Evolutionary conservation across 2,888 invertebrate genomes (phyloP).

Genomic region (Diarsia rubi): DNA sequence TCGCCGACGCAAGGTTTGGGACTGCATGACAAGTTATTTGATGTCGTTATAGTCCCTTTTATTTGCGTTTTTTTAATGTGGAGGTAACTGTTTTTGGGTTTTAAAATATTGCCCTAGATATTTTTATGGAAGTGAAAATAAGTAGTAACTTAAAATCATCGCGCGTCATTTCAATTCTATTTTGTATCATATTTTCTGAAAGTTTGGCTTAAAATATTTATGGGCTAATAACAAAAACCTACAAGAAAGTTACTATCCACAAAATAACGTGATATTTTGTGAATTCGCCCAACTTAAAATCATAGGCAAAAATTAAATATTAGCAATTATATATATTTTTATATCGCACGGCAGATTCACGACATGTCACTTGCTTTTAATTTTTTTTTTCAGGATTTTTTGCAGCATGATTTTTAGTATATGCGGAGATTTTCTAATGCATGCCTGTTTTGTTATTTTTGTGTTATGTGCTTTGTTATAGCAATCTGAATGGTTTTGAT

Average conservation of each 20-base stretch:
- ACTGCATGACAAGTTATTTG: constrained; percentile 73
- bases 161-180: neutral
- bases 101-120: constrained; percentile 11
- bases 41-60: constrained; percentile 72
- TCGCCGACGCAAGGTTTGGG: constrained; percentile 86
- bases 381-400: constrained; percentile 59
- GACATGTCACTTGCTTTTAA: constrained; percentile 72
- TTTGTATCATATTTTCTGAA: neutral
- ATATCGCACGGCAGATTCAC: constrained; percentile 75
- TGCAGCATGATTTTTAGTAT: constrained; percentile 55
- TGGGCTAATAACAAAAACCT: constrained; percentile 23
- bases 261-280: constrained; percentile 63
- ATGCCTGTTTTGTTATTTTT: constrained; percentile 46
- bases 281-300: constrained; percentile 50
- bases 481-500: constrained; percentile 55
- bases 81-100: constrained; percentile 16
- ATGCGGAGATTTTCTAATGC: constrained; percentile 38
- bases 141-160: neutral
- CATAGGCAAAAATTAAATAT: constrained; percentile 6
- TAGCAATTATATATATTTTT: constrained; percentile 39
- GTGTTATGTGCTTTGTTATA: constrained; percentile 49
- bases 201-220: neutral
- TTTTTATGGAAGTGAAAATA: neutral
- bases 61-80: constrained; percentile 62
- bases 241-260: constrained; percentile 30